A percentile compares a stretch with the other conserved stretches of the same genome.
Conservation (phyloP, 30 jellyfish, hydroid and myxozoan species). For the Aurelia aurita region DNA sequence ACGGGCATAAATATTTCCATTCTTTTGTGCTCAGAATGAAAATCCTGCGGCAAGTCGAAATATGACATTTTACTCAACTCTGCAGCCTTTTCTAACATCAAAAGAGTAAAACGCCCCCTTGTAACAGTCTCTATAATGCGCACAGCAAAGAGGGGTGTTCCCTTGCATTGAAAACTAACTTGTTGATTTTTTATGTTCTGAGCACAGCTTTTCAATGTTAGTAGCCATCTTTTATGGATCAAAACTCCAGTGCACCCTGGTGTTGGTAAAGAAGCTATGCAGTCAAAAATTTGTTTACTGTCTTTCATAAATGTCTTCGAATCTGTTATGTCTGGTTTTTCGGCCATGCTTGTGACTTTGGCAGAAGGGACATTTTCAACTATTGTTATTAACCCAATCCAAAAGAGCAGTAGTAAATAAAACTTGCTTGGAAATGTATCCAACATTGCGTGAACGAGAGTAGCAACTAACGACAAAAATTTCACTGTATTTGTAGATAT, state of each 20-base stretch:
- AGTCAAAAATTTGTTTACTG: not conserved
- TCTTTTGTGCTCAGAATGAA: not conserved
- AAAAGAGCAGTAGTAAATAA: not conserved
- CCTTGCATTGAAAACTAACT: conserved; percentile 12
- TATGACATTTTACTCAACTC: conserved; percentile 1
- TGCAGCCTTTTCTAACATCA: conserved; percentile 4
- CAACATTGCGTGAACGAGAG: not conserved
- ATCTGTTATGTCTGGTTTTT: not conserved
- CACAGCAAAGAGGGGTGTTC: not conserved
- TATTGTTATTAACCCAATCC: not conserved
- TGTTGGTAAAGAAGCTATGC: conserved; percentile 29
- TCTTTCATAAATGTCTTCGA: not conserved
- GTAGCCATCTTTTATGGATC: conserved; percentile 29
- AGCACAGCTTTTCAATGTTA: conserved; percentile 28
- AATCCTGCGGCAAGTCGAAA: conserved; percentile 50
- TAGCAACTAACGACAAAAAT: not conserved
- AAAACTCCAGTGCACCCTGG: conserved; percentile 37
- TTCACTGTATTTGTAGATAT: not conserved
- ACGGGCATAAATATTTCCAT: conserved; percentile 28
- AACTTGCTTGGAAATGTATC: not conserved
- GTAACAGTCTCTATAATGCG: conserved; percentile 2
- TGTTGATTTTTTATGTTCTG: not conserved
- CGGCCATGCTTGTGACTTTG: not conserved
- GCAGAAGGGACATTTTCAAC: not conserved
- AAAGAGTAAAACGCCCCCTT: conserved; percentile 30